These are phyloP conservation scores for Cheilosia vulpina DNA, from an alignment of 2,888 invertebrate species.

Conservation along the genomic window DNA sequence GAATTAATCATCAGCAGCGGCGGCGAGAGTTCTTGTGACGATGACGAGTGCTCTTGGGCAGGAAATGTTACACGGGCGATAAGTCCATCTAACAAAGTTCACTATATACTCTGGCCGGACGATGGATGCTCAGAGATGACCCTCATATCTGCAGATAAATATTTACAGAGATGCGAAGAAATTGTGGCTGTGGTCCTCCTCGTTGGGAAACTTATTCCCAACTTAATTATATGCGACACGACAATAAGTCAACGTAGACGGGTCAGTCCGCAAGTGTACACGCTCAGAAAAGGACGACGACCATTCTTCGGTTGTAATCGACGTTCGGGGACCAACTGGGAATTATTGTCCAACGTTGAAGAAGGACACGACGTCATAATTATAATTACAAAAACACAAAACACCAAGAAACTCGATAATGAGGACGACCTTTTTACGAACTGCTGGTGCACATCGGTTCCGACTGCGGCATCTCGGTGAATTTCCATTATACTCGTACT, in stretches of 20 bases:
- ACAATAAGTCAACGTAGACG: slow-evolving; percentile 9
- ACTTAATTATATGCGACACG: slow-evolving; percentile 58
- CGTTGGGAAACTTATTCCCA: slow-evolving; percentile 50
- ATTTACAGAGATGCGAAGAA: slow-evolving; percentile 2
- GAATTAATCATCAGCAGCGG: slow-evolving; percentile 42
- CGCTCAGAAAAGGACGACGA: not conserved
- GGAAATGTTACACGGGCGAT: slow-evolving; percentile 36
- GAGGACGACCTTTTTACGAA: slow-evolving; percentile 33
- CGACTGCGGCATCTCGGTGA: not conserved
- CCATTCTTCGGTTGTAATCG: slow-evolving; percentile 7
- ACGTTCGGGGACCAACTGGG: slow-evolving; percentile 16
- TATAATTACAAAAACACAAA: not conserved
- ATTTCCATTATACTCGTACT: not conserved
- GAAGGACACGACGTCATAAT: slow-evolving; percentile 11
- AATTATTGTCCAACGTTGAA: slow-evolving; percentile 34
- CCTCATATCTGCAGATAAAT: slow-evolving; percentile 30
- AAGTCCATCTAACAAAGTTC: slow-evolving; percentile 37
- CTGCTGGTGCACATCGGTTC: slow-evolving; percentile 10
- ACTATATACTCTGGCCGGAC: slow-evolving; percentile 23
- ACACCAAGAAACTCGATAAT: slow-evolving; percentile 32
- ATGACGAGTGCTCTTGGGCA: slow-evolving; percentile 12
- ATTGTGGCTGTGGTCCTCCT: slow-evolving; percentile 28
- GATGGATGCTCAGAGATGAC: slow-evolving; percentile 34
- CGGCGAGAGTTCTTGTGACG: slow-evolving; percentile 31
- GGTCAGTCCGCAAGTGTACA: not conserved